These are phyloP conservation scores for Scolopax rusticola DNA, from an alignment of 2,797 vertebrate genomes.

Conservation along the genomic window DNA sequence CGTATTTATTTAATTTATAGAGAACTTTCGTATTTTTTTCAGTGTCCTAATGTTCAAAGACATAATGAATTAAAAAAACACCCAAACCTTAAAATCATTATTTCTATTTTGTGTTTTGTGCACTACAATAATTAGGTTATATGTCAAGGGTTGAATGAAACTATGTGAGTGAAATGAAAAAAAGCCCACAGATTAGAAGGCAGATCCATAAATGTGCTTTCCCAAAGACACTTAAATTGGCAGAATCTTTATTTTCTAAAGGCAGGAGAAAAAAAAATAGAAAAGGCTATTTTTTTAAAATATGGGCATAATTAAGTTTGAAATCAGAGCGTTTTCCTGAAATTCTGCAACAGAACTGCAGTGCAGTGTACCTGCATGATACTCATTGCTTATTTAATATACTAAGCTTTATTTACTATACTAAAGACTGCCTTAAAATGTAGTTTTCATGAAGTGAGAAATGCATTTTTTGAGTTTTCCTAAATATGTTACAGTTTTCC, in stretches of 20 bases:
- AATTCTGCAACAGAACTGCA: neutral
- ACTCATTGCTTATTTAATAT: neutral
- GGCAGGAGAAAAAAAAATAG: neutral
- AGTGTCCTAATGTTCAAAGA: neutral
- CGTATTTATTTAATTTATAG: slow-evolving; percentile 65
- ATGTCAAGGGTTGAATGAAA: neutral
- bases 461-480: neutral
- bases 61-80: neutral
- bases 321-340: neutral
- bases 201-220: neutral
- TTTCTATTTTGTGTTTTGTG: neutral
- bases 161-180: neutral
- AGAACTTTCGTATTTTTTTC: neutral
- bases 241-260: neutral
- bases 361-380: no score
- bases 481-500: neutral
- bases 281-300: neutral
- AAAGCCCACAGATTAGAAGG: neutral
- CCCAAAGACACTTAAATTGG: neutral
- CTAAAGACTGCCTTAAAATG: neutral
- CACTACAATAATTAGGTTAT: neutral
- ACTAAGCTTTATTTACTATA: no score
- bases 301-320: neutral
- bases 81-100: neutral
- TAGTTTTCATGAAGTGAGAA: neutral